Percentiles rank a stretch among this genome's conserved stretches.
phyloP scores from a whole-genome alignment of 2,888 invertebrate genomes.

The Ophion ellenae region DNA sequence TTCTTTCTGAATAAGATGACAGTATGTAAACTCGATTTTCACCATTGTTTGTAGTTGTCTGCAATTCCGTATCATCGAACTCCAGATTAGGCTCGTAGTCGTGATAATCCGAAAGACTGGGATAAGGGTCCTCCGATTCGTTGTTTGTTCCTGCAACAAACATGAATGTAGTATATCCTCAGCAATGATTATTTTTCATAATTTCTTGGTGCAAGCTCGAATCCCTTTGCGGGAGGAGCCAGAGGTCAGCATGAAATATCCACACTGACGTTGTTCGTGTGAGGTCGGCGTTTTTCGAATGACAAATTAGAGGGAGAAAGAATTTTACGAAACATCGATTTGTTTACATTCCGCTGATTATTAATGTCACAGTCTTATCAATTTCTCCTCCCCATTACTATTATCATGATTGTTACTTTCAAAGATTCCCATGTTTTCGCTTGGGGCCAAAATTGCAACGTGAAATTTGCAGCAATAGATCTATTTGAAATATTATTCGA shows the following conservation, averaged over 20 bases:
- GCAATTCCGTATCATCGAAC: constrained; percentile 97
- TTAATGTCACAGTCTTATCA: no score
- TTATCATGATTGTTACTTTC: neutral
- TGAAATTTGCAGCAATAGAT: neutral
- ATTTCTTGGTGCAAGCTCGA: neutral
- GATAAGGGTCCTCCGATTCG: constrained; percentile 90
- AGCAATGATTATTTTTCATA: neutral
- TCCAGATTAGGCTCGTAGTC: constrained; percentile 98
- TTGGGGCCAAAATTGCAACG: no score
- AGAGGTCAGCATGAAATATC: neutral
- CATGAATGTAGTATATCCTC: neutral
- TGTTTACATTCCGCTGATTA: no score
- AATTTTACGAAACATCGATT: neutral
- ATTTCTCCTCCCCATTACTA: neutral
- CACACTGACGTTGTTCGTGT: constrained; percentile 32
- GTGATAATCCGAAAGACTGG: constrained; percentile 95
- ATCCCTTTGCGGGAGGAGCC: neutral
- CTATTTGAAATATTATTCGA: neutral
- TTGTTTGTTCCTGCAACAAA: constrained; percentile 79
- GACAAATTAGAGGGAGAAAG: neutral
- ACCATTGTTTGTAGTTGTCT: constrained; percentile 89
- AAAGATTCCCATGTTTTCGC: no score
- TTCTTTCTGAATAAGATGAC: neutral
- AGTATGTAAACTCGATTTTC: constrained; percentile 65
- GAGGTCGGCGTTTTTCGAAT: neutral